Evolutionary conservation across 2,888 invertebrate genomes (phyloP).

Genomic region (Nemapogon koenigi): DNA sequence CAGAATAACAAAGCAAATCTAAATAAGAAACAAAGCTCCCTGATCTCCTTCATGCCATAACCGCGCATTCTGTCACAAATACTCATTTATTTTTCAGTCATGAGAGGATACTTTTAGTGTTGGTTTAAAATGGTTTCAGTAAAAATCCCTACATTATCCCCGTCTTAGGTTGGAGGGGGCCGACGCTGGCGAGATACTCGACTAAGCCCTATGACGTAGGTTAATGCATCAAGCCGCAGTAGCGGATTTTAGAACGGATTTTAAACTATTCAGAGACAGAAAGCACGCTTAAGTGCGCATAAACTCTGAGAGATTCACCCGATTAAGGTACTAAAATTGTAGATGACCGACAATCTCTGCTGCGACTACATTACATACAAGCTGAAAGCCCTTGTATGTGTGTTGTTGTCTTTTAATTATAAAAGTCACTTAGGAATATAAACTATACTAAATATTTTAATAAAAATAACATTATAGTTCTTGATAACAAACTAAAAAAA

Average conservation of each 20-base stretch:
- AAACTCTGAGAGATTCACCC: conserved; percentile 6
- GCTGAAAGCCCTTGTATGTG: too few relatives aligned
- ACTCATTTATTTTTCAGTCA: conserved; percentile 2
- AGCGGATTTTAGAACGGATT: conserved; percentile 38
- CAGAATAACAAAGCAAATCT: not conserved
- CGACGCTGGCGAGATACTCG: conserved; percentile 1
- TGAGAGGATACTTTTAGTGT: conserved; percentile 21
- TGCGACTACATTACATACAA: too few relatives aligned
- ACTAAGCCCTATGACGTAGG: conserved; percentile 41
- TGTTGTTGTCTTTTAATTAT: too few relatives aligned
- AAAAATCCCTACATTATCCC: conserved; percentile 46
- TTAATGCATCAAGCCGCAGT: conserved; percentile 39
- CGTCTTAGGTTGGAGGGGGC: conserved; percentile 18
- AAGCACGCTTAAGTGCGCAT: conserved; percentile 7
- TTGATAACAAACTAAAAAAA: too few relatives aligned
- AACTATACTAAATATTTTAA: too few relatives aligned
- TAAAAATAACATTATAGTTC: too few relatives aligned
- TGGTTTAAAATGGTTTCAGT: conserved; percentile 36
- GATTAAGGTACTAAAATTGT: too few relatives aligned
- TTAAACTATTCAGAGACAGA: conserved; percentile 44
- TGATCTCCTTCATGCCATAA: not conserved
- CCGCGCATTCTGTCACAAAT: too few relatives aligned
- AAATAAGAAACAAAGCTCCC: not conserved
- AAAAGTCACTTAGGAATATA: too few relatives aligned
- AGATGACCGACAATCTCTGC: too few relatives aligned